Base-by-base conservation (phyloP, 2,113 vertebrate genomes). In the Herpetotheres cachinnans region DNA sequence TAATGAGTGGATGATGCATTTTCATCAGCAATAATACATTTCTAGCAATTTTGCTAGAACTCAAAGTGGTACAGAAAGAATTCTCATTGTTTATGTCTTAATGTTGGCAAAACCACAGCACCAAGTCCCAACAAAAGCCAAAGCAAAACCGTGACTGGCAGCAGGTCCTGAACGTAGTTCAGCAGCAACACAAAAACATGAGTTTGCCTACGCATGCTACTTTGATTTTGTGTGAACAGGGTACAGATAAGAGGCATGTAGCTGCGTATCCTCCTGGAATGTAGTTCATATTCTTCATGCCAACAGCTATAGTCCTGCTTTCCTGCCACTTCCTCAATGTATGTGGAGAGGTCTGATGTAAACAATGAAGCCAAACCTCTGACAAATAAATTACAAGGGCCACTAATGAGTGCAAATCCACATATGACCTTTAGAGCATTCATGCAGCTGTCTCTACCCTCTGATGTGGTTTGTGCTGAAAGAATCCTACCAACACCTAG, bases 361-460 rank as follows among this genome's bases (percentile, higher is more conserved):
- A 96, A 90, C 67, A 94, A 46, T n/a, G 38, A 38, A 93, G 50
- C 38, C 72, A 92, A 92, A 81, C 36, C 92, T 88, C 82, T 90
- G 88, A 90, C 79, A 94, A 94, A 93, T 84, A 70, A 29, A 67
- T 94, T 90, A 89, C 65, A 90, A 88, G 73, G 84, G 66, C 84
- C 32, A 47, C 62, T 95, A 95, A 94, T 92, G 86, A 95, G 78
- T 88, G 90, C 85, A 95, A 95, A 95, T 90, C 67, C 76, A 50
- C 55, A 76, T 81, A 71, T 90, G 88, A 95, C 88, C 82, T 95
- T 93, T 81, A 89, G 66, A 89, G 76, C 74, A 63, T 80, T 85
- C 14, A 2, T 74, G 85, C 95, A 93, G 95, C 89, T 95, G 87
- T 93, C 63, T 91, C 59, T 36, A 40, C 0, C 5, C 70, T 92